Base-by-base conservation (phyloP, 2,113 vertebrate species). In the Picathartes gymnocephalus region DNA sequence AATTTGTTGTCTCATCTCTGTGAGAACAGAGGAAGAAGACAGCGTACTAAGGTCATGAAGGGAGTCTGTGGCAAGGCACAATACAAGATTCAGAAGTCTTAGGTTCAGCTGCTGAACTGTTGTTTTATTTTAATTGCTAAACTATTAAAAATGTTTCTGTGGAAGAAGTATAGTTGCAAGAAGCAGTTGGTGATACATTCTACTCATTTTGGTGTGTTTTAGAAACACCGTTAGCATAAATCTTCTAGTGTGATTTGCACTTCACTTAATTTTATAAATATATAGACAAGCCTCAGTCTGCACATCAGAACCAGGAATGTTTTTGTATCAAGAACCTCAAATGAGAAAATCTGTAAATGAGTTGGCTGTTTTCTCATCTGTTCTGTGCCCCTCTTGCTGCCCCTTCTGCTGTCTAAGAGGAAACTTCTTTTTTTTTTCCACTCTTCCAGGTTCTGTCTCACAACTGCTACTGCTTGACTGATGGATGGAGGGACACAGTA, bases 181-280 rank as follows among this genome's bases (percentile, higher is more conserved):
- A 95, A 96, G 94, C 94, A 97, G 96, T 96, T 96, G 95, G 96
- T 97, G 93, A 96, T 97, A 97, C 72, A 97, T 95, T 97, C 92
- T 95, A 88, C 95, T 96, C 95, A 96, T 97, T 97, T 96, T 97
- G 77, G 96, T 97, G 95, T 97, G 95, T 97, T 97, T 95, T 96
- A 97, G 96, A 96, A 97, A 97, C 96, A 97, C 94, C 95, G 94
- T 96, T 97, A 97, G 95, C 96, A 96, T 97, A 97, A 97, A 96
- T 96, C 96, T 96, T 96, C 94, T 95, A 97, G 96, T 97, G 96
- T 97, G 96, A 97, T 97, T 97, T 96, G 95, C 96, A 97, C 96
- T 96, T 97, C 96, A 97, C 96, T 97, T 97, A 97, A 96, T 97
- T 97, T 97, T 97, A 97, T 97, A 97, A 97, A 97, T 97, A 97